Base-by-base conservation (phyloP, 2,797 vertebrate species). In the Malurus splendens region DNA sequence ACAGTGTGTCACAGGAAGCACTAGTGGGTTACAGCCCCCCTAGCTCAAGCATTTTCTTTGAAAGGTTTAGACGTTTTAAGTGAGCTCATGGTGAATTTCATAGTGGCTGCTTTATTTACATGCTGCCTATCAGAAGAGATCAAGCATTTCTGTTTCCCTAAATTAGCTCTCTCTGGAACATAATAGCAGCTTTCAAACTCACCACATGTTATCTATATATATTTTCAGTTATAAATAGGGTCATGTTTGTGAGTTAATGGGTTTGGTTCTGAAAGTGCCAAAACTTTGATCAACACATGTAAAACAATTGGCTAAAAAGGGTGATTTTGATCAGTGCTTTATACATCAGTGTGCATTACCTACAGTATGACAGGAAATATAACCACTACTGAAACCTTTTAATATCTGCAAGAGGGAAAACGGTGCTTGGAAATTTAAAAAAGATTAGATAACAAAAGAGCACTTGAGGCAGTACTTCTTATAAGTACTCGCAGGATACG, bases 231-330 rank as follows among this genome's bases (percentile, higher is more conserved):
- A 73, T 91, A 93, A 94, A 73, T 83, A 94, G 85, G 78, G 85
- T 90, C 84, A 77, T 90, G 73, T 94, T 95, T 90, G 86, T 92
- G 85, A 94, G 91, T 93, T 95, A 96, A 96, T 96, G 95, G 95
- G 67, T 94, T 95, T 95, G 87, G 75, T 87, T 91, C 85, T 93
- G 79, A 80, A 94, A 95, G 93, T 95, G 94, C 96, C 96, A 95
- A 92, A 96, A 96, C 95, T 96, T 96, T 95, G 94, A 95, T 95
- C 95, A 95, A 57, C 76, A 27, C 42, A 44, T 89, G 71, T 94
- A 67, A 88, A 95, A 82, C 88, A 94, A 88, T 86, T 94, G 94
- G 90, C 93, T 78, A 87, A 87, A 95, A 95, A 87, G 6, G 2
- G 72, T 18, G 12, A 76, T 96, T 96, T 94, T 86, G 66, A 87